Evolutionary conservation across 2,113 vertebrate genomes (phyloP), one percentile per base, ranked within the genome.

Genomic region (Acinonyx jubatus): DNA sequence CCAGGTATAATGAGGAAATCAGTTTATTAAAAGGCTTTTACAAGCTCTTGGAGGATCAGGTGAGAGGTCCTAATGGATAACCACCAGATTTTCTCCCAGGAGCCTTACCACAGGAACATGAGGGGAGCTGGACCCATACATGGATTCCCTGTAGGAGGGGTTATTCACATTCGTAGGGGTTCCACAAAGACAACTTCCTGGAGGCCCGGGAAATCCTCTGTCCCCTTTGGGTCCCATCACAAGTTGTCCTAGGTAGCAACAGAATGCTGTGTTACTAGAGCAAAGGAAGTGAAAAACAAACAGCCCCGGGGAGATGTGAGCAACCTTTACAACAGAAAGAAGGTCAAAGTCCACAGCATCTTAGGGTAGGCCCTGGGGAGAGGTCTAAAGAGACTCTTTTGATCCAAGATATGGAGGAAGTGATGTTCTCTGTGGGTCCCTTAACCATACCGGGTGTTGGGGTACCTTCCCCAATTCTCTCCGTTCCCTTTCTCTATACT

Each of bases 201-300:
- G 99, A 96, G 98, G 99, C 50, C 99, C 99, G 25, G 99, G 99
- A 96, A 99, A 98, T 95, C 99, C 99, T 98, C 99, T 99, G 57
- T 99, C 99, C 74, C 99, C 99, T 98, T 99, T 99, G 98, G 99
- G 98, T 98, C 99, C 99, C 98, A 99, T 98, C 98, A 99, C 96
- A 55, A 99, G 99, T 82, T 99, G 98, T 83, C 99, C 99, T 99
- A 98, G 69, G 94, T 98, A 98, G 96, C 45, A 97, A 33, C 63
- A 97, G 36, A 61, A 12, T 84, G 23, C 33, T 61, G 52, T 63
- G 71, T 98, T 96, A 97, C 2, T 27, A 69, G 33, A 27, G 27
- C 63, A 11, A 76, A 81, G 85, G 45, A 86, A 92, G 5, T 91
- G 63, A 97, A 95, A 92, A 69, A 21, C 66, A 33, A 0, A 15